Conservation (phyloP, 2,113 vertebrate species). For the Sinocyclocheilus grahami region DNA sequence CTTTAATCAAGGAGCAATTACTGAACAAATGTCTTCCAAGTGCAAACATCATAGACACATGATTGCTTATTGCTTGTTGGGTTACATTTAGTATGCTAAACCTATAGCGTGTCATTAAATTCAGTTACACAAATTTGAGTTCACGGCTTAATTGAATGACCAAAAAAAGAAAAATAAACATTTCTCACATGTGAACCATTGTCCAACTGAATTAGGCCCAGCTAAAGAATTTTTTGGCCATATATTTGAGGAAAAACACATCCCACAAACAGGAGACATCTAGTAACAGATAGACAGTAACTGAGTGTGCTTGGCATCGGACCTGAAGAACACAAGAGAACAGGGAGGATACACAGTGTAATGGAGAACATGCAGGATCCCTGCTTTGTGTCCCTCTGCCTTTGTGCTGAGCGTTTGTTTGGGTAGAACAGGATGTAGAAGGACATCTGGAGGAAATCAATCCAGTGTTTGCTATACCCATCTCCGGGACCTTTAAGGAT, state of each 20-base stretch:
- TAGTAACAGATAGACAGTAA: conserved; percentile 29
- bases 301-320: conserved; percentile 44
- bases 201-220: background rate
- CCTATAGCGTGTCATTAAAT: background rate
- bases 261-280: conserved; percentile 3
- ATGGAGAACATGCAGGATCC: conserved; percentile 55
- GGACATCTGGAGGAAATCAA: conserved; percentile 68
- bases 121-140: background rate
- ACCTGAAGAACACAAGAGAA: conserved; percentile 53
- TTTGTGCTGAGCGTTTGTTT: conserved; percentile 66
- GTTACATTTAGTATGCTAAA: background rate
- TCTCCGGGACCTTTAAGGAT: conserved; percentile 18
- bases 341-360: conserved; percentile 54
- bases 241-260: conserved; percentile 11
- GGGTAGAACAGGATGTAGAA: conserved; percentile 67
- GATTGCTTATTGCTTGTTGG: no score
- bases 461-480: conserved; percentile 32
- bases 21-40: no score
- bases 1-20: no score
- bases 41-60: no score
- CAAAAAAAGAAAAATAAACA: background rate
- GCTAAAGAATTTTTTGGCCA: background rate
- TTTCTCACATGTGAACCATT: background rate
- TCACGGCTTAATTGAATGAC: background rate
- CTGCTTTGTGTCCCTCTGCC: conserved; percentile 59